phyloP scores from a whole-genome alignment of 2,797 vertebrate genomes.

The Lagorchestes hirsutus region DNA sequence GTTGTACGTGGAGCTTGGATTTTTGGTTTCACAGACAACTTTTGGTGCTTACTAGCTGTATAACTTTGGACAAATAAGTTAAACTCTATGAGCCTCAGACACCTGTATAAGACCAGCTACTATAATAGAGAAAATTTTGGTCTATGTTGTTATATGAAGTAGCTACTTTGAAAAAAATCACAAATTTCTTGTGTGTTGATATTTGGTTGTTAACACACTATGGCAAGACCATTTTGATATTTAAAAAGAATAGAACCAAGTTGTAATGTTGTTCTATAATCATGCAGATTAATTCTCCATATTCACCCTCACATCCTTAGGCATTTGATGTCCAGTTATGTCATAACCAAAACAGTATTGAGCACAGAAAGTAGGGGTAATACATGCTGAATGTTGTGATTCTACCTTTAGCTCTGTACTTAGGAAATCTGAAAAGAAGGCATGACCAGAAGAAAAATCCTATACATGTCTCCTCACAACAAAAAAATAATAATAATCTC shows the following conservation, averaged over 20 bases:
- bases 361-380: not conserved
- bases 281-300: not conserved
- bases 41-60: no score
- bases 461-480: not conserved
- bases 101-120: not conserved
- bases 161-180: not conserved
- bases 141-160: not conserved
- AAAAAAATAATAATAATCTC: not conserved
- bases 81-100: not conserved
- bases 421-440: not conserved
- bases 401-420: fast-evolving
- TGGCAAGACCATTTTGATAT: not conserved
- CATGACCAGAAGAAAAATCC: not conserved
- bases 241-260: not conserved
- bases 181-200: not conserved
- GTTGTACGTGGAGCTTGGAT: fast-evolving
- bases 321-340: no score
- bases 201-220: not conserved
- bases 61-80: not conserved
- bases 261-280: not conserved
- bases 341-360: not conserved
- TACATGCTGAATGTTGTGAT: fast-evolving
- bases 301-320: fast-evolving
- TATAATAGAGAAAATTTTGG: not conserved
- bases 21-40: no score